Evolutionary conservation across 1,140 invertebrate genomes (phyloP).

Genomic region (Ips nitidus): DNA sequence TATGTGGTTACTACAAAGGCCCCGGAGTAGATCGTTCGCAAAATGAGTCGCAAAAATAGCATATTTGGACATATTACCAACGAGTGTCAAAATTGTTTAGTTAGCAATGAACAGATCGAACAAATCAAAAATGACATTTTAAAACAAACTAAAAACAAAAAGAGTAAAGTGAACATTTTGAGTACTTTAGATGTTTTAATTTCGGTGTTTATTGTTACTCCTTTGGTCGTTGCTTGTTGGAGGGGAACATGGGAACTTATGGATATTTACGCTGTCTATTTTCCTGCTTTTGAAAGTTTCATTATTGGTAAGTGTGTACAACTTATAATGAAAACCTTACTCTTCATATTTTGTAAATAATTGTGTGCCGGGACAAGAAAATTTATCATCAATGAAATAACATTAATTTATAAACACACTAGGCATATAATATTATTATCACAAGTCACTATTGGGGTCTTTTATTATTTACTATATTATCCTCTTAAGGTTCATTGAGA

Average conservation of each 20-base stretch:
- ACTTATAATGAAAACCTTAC: neutral
- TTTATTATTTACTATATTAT: too few relatives aligned
- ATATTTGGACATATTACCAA: conserved; percentile 7
- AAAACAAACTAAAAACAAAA: neutral
- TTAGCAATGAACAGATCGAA: neutral
- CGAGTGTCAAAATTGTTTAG: conserved; percentile 9
- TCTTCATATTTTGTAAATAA: too few relatives aligned
- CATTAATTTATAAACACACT: neutral
- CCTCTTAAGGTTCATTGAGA: too few relatives aligned
- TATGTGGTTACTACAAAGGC: neutral
- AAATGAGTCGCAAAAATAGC: conserved; percentile 16
- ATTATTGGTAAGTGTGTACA: conserved; percentile 50
- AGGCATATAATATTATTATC: too few relatives aligned
- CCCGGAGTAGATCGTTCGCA: neutral
- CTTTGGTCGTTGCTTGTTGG: conserved; percentile 67
- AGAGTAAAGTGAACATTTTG: conserved; percentile 46
- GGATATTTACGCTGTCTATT: conserved; percentile 57
- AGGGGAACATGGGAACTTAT: conserved; percentile 65
- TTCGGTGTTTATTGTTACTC: conserved; percentile 60
- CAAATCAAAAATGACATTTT: neutral
- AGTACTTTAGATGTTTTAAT: conserved; percentile 69
- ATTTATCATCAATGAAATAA: too few relatives aligned
- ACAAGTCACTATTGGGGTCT: too few relatives aligned
- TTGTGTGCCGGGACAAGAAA: too few relatives aligned
- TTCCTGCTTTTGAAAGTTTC: conserved; percentile 55